Evolutionary conservation across 2,888 invertebrate species (phyloP).

Genomic region (Glaucopsyche alexis): DNA sequence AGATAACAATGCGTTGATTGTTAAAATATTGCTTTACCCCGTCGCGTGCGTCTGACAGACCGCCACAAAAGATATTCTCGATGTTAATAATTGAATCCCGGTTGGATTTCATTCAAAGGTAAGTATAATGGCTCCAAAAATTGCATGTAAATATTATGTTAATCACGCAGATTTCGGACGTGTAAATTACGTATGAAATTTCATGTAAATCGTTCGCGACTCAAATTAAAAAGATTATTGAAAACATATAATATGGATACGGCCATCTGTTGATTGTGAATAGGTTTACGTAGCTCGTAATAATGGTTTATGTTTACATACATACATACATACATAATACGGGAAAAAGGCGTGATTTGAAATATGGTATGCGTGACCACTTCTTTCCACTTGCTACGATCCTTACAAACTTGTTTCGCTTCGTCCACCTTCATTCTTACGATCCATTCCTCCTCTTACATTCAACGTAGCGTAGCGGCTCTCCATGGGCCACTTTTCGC

Average conservation of each 20-base stretch:
- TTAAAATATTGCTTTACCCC: background rate
- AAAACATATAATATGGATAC: background rate
- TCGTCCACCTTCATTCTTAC: too few species aligned
- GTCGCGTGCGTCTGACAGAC: conserved; percentile 8
- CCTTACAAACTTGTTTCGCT: too few species aligned
- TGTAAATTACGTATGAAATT: conserved; percentile 12
- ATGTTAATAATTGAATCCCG: conserved; percentile 1
- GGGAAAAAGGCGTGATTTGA: too few species aligned
- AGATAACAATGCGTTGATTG: conserved; percentile 9
- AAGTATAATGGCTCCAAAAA: conserved; percentile 3
- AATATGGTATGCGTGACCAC: too few species aligned
- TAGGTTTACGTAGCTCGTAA: too few species aligned
- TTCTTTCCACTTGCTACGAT: too few species aligned
- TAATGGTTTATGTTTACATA: too few species aligned
- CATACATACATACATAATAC: too few species aligned
- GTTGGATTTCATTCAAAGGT: conserved; percentile 12
- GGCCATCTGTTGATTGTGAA: too few species aligned
- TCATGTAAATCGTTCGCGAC: background rate
- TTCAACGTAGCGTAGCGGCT: too few species aligned
- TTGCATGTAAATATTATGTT: conserved; percentile 5
- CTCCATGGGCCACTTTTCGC: too few species aligned
- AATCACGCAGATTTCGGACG: background rate
- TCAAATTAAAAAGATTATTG: conserved; percentile 4
- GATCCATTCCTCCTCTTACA: too few species aligned
- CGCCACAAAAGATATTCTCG: conserved; percentile 19